These are phyloP conservation scores for Mamestra brassicae DNA, from an alignment of 2,888 invertebrate species.

Conservation along the genomic window DNA sequence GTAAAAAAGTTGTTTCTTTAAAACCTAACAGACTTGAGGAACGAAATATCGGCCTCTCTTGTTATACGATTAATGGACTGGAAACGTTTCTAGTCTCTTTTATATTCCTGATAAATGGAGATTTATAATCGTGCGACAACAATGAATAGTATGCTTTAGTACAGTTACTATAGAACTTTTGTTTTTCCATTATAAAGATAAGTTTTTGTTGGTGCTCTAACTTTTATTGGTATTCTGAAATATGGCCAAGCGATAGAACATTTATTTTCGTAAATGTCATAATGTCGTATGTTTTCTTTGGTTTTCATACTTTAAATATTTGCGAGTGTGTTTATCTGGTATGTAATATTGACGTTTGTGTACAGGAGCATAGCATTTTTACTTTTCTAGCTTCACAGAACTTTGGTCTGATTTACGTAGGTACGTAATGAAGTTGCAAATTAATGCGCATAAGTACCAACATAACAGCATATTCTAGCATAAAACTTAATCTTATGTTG, in stretches of 20 bases:
- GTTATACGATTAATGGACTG: conserved; percentile 54
- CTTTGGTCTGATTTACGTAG: not conserved
- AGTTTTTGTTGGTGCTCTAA: conserved; percentile 22
- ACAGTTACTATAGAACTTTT: conserved; percentile 10
- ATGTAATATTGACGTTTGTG: not conserved
- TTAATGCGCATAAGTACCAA: not conserved
- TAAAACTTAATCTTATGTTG: not conserved
- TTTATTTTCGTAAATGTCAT: conserved; percentile 36
- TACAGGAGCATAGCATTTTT: conserved; percentile 6
- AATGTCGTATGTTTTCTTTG: not conserved
- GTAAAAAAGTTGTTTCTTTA: conserved; percentile 37
- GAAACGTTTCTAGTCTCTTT: conserved; percentile 38
- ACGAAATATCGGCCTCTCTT: conserved; percentile 52
- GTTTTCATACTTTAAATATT: conserved; percentile 12
- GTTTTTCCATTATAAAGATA: conserved; percentile 32
- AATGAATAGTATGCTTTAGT: conserved; percentile 32
- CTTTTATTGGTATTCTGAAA: conserved; percentile 40
- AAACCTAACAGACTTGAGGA: conserved; percentile 31
- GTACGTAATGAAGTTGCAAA: not conserved
- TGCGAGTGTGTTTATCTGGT: not conserved
- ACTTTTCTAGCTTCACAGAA: not conserved
- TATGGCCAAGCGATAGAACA: conserved; percentile 13
- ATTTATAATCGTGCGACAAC: conserved; percentile 41
- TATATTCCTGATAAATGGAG: conserved; percentile 47
- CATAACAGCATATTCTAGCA: not conserved